A percentile compares a stretch with the other conserved stretches of the same genome.
Evolutionary conservation across 2,113 vertebrate species (phyloP).

Genomic region (Triplophysa tibetana): DNA sequence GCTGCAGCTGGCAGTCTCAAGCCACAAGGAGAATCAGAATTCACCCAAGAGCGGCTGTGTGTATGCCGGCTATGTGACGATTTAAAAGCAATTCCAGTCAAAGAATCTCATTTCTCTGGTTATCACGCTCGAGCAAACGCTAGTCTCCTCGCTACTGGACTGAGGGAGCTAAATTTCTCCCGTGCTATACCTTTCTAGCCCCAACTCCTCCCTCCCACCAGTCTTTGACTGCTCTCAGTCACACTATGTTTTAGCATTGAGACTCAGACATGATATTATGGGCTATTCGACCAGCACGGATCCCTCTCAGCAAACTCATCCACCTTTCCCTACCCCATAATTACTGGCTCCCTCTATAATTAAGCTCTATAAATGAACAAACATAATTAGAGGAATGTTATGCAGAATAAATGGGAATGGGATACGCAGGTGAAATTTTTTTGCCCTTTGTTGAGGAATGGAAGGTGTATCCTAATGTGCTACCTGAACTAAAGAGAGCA

Average conservation of each 20-base stretch:
- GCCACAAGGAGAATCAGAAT: conserved; percentile 25
- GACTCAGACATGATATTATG: conserved; percentile 24
- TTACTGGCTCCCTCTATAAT: conserved; percentile 74
- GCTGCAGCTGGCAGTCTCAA: conserved; percentile 21
- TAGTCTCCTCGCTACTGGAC: conserved; percentile 24
- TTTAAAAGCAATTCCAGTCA: conserved; percentile 43
- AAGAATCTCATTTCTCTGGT: conserved; percentile 41
- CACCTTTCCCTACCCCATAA: conserved; percentile 66
- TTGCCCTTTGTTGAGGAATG: conserved; percentile 71
- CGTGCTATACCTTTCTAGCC: not conserved
- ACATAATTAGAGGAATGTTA: conserved; percentile 77
- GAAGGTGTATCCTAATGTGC: conserved; percentile 70
- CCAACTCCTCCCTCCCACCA: conserved; percentile 4
- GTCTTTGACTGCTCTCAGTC: conserved; percentile 31
- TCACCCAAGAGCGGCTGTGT: not conserved
- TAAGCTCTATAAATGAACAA: conserved; percentile 75
- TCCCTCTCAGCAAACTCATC: conserved; percentile 58
- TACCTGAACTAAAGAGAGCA: conserved; percentile 65
- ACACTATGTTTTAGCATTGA: conserved; percentile 19
- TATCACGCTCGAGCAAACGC: conserved; percentile 36
- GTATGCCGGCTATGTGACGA: not conserved
- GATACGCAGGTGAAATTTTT: conserved; percentile 73
- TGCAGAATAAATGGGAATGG: conserved; percentile 69
- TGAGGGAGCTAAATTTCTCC: conserved; percentile 5
- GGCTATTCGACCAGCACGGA: conserved; percentile 27